phyloP scores from a whole-genome alignment of 2,113 vertebrate genomes.

The Thermophis baileyi region DNA sequence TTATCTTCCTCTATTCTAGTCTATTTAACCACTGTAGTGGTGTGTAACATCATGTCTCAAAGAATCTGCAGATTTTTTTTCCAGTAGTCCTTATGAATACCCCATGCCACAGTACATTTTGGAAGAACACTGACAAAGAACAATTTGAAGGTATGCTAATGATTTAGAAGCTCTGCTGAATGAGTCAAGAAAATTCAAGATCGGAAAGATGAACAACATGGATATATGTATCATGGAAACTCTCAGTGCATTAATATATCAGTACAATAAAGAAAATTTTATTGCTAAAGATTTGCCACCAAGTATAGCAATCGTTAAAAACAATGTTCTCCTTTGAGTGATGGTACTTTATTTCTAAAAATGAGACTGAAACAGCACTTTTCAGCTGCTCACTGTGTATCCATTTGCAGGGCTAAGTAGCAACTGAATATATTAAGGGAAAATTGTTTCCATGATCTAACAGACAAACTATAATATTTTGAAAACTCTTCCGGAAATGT shows the following conservation, averaged over 20 bases:
- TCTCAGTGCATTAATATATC: constrained; percentile 15
- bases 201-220: background rate
- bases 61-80: background rate
- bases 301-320: background rate
- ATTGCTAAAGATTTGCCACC: background rate
- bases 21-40: background rate
- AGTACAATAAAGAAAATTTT: background rate
- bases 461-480: background rate
- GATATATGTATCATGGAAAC: background rate
- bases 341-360: background rate
- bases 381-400: background rate
- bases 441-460: background rate
- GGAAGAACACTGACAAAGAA: background rate
- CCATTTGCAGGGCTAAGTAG: background rate
- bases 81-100: background rate
- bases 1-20: background rate
- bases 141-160: background rate
- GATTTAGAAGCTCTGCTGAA: background rate
- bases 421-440: background rate
- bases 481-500: background rate
- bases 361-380: background rate
- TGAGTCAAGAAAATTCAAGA: background rate
- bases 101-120: too few species aligned
- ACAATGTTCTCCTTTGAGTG: background rate
- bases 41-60: background rate